Evolutionary conservation across 2,797 vertebrate genomes (phyloP), one percentile per base, ranked within the genome.

Genomic region (Hoplostethus atlanticus): DNA sequence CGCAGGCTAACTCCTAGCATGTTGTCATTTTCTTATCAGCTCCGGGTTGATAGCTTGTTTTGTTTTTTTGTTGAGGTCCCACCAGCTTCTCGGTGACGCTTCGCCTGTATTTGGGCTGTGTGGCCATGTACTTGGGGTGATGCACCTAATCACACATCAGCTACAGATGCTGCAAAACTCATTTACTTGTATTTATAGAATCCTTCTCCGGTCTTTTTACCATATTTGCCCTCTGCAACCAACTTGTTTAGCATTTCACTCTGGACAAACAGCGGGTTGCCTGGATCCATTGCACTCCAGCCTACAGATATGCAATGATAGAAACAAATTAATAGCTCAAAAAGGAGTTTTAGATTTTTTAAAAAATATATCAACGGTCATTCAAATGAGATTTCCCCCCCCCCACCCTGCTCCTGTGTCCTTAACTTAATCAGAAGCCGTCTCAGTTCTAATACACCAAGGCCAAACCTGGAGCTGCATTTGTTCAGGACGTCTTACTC

Each of bases 201-300:
- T 40, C 98, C 98, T 91, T 99, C 97, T 77, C 97, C 97, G 0
- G 95, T 96, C 93, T 99, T 99, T 91, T 89, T 98, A 70, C 98
- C 98, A 2, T 94, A 71, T 90, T 98, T 99, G 51, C 97, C 96
- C 76, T 99, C 97, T 3, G 94, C 91, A 15, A 99, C 97, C 85
- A 99, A 83, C 85, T 97, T 96, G 90, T 96, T 94, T 44, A 99
- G 79, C 72, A 95, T 47, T 0, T 94, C 88, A 53, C 95, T 96
- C 13, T 91, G 95, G 59, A 88, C 87, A 90, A 97, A 98, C 44
- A 96, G 89, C 1, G 96, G 95, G 90, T 98, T 97, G 56, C 87
- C 68, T 0, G 94, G 87, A 7, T 99, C 95, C 87, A 93, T 76
- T 0, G 87, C 84, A 64, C 94, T 91, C 97, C 97, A 99, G 25